These are phyloP conservation scores for Conus betulinus DNA, from an alignment of 1,140 invertebrate species.

Conservation along the genomic window DNA sequence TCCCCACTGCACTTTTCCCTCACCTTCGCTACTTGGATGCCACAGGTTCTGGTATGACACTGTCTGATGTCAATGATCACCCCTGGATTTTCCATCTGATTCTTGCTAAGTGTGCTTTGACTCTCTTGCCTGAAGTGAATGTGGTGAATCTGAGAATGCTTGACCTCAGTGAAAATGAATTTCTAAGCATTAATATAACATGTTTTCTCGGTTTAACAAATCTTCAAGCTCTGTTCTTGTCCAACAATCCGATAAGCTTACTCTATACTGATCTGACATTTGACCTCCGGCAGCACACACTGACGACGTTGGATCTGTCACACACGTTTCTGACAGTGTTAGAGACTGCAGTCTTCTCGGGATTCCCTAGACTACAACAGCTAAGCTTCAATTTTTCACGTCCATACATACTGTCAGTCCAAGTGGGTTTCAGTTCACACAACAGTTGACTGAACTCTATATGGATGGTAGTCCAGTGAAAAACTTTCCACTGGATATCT, in stretches of 20 bases:
- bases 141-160: neutral
- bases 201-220: constrained; percentile 12
- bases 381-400: neutral
- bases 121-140: neutral
- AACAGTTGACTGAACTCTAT: neutral
- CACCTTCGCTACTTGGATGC: neutral
- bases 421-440: neutral
- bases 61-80: neutral
- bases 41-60: neutral
- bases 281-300: neutral
- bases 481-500: constrained; percentile 18
- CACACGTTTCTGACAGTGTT: constrained; percentile 4
- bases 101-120: neutral
- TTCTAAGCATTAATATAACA: neutral
- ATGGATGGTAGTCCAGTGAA: neutral
- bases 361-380: neutral
- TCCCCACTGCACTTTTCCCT: neutral
- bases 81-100: neutral
- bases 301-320: constrained; percentile 7
- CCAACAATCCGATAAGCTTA: neutral
- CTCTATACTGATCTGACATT: neutral
- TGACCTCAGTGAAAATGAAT: constrained; percentile 29
- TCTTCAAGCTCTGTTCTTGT: constrained; percentile 19
- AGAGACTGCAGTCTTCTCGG: constrained; percentile 1
- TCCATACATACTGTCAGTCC: neutral